Percentiles rank a stretch among this genome's conserved stretches.
Conservation (phyloP, 2,113 vertebrate genomes). For the Eulemur macaco region DNA sequence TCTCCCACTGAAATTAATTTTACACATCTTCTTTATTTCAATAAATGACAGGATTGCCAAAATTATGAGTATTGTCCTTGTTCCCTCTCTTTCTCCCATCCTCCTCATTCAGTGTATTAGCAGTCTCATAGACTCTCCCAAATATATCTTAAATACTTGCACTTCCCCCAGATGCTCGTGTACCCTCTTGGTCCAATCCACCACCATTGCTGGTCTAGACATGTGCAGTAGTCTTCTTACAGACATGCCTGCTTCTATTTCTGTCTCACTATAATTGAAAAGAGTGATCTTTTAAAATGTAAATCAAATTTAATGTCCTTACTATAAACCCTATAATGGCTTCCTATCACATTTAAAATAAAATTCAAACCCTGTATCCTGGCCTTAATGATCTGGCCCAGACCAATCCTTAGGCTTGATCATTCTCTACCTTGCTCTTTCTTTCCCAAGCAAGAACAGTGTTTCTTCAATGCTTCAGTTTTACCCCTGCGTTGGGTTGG, state of each 20-base stretch:
- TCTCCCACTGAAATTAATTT: neutral
- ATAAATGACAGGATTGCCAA: neutral
- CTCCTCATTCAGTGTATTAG: neutral
- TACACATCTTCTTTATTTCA: neutral
- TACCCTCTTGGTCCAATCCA: neutral
- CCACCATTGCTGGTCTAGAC: neutral
- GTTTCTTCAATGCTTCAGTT: neutral
- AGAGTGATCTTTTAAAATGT: slow-evolving; percentile 40
- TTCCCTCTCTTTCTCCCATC: neutral
- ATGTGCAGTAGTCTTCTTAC: neutral
- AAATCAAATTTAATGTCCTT: slow-evolving; percentile 45
- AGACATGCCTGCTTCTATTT: neutral
- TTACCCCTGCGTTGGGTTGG: neutral
- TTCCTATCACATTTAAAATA: slow-evolving; percentile 50
- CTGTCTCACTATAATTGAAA: neutral
- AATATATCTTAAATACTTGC: neutral
- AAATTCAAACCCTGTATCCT: slow-evolving; percentile 29
- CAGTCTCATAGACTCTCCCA: neutral
- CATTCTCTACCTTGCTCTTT: neutral
- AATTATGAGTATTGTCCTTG: neutral
- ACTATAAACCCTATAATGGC: slow-evolving; percentile 21
- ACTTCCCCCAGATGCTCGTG: too few relatives aligned
- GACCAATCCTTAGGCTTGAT: neutral
- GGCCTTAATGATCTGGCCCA: neutral
- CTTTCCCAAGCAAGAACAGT: neutral